phyloP scores from a whole-genome alignment of 2,113 vertebrate species.

The Lipophrys pholis region DNA sequence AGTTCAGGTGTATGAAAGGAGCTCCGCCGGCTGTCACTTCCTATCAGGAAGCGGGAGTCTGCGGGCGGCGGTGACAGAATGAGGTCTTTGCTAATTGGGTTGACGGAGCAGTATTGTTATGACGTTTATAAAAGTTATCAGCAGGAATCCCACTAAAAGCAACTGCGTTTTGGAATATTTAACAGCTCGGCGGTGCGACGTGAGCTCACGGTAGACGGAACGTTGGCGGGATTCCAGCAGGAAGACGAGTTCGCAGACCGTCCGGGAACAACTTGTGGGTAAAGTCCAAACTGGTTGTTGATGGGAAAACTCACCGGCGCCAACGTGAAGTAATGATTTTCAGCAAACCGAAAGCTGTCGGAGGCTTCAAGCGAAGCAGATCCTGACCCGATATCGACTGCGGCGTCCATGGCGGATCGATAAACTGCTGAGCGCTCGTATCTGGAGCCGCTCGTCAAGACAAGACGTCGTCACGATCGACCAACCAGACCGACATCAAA shows the following conservation, averaged over 20 bases:
- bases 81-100: background rate
- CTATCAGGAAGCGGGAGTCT: background rate
- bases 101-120: background rate
- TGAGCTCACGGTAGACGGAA: background rate
- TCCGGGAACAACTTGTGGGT: background rate
- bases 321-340: background rate
- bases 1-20: background rate
- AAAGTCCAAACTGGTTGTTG: background rate
- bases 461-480: background rate
- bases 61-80: background rate
- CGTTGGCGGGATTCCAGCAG: background rate
- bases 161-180: background rate
- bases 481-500: constrained; percentile 24
- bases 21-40: background rate
- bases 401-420: too few relatives aligned
- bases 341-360: background rate
- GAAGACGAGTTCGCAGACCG: background rate
- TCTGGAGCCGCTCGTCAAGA: background rate
- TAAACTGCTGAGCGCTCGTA: background rate
- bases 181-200: background rate
- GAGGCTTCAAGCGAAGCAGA: background rate
- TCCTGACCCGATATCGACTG: background rate
- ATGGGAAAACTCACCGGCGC: background rate
- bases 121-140: background rate
- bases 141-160: background rate